A percentile compares a stretch with the other conserved stretches of the same genome.
These are phyloP conservation scores for Pachyuromys duprasi DNA, from an alignment of 2,797 vertebrate genomes.

Conservation along the genomic window DNA sequence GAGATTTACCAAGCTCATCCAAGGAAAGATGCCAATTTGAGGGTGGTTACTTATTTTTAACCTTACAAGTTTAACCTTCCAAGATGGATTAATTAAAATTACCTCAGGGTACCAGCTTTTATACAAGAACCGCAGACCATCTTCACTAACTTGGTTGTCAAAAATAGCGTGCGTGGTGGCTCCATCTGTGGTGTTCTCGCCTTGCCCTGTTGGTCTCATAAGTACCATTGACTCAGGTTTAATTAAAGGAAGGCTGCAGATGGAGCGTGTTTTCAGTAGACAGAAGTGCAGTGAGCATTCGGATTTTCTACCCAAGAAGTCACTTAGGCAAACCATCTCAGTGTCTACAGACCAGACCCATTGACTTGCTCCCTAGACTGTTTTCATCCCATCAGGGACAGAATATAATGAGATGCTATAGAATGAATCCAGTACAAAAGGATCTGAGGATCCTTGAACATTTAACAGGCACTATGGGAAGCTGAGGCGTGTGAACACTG, in stretches of 20 bases:
- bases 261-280: slow-evolving; percentile 2
- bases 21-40: neutral
- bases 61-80: slow-evolving; percentile 23
- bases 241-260: slow-evolving; percentile 46
- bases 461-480: neutral
- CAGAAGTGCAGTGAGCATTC: neutral
- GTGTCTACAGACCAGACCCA: neutral
- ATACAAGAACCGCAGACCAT: neutral
- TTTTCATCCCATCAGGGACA: neutral
- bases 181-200: too few relatives aligned
- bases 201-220: neutral
- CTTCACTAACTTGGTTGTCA: neutral
- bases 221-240: neutral
- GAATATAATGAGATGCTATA: neutral
- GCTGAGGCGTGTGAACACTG: neutral
- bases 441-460: neutral
- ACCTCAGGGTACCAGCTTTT: neutral
- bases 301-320: slow-evolving; percentile 50
- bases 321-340: neutral
- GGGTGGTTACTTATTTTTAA: slow-evolving; percentile 54
- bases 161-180: neutral
- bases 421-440: neutral
- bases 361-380: neutral
- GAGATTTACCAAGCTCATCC: neutral
- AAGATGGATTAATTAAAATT: slow-evolving; percentile 61